phyloP scores from a whole-genome alignment of 2,888 invertebrate species.

The Ornithoptera alexandrae region DNA sequence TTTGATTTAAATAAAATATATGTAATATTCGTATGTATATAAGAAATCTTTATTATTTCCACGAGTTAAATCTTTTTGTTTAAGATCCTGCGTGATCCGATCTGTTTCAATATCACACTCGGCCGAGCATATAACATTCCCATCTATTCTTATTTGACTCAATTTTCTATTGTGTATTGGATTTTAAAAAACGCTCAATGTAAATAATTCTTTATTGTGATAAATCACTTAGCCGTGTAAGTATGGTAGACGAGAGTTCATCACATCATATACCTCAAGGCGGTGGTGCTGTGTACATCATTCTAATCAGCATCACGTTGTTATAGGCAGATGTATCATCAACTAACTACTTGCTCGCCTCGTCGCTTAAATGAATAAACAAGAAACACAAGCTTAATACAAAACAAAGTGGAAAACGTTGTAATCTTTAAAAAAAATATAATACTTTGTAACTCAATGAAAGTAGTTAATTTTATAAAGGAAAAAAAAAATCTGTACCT shows the following conservation, averaged over 20 bases:
- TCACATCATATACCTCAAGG: no score
- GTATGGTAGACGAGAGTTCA: no score
- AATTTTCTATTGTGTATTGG: not conserved
- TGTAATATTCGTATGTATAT: no score
- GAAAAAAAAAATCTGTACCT: not conserved
- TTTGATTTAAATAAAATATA: no score
- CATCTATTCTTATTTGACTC: not conserved
- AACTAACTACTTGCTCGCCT: no score
- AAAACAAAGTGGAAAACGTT: not conserved
- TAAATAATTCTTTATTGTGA: no score
- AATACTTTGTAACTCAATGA: not conserved
- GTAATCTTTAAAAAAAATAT: not conserved
- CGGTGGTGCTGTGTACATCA: no score
- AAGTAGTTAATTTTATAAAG: no score
- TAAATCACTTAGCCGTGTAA: no score
- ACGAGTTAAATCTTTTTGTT: not conserved
- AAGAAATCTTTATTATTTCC: not conserved
- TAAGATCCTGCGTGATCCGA: not conserved
- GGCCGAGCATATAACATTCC: constrained; percentile 1
- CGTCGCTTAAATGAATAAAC: not conserved
- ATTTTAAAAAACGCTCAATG: not conserved
- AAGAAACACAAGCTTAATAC: not conserved
- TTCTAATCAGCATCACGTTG: no score
- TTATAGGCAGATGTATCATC: no score
- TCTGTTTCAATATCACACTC: constrained; percentile 14